A percentile compares a stretch with the other conserved stretches of the same genome.
These are phyloP conservation scores for Lasioglossum pauxillum DNA, from an alignment of 2,888 invertebrate genomes.

Conservation along the genomic window DNA sequence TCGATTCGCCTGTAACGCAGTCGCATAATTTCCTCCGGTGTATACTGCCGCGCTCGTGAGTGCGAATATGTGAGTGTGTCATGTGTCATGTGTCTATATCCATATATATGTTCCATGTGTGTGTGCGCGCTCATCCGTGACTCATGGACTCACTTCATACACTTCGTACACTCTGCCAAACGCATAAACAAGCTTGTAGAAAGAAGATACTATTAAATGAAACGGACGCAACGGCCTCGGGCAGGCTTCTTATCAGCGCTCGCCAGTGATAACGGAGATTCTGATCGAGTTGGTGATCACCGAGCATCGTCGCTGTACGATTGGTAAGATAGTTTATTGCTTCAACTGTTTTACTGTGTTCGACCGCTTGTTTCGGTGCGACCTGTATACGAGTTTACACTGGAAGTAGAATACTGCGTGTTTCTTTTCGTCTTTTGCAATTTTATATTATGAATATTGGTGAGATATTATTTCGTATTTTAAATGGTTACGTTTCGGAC, in stretches of 20 bases:
- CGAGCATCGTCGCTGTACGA: background rate
- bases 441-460: too few species aligned
- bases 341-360: background rate
- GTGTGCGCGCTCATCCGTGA: constrained; percentile 1
- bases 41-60: constrained; percentile 23
- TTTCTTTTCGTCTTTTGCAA: too few species aligned
- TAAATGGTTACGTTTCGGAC: background rate
- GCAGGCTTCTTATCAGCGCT: background rate
- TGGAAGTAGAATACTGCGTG: too few species aligned
- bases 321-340: background rate
- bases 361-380: background rate
- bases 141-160: background rate
- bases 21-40: constrained; percentile 56
- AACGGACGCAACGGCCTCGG: background rate
- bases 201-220: constrained; percentile 37
- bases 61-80: background rate
- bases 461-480: background rate
- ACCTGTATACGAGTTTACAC: background rate
- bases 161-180: background rate
- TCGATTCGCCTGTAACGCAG: constrained; percentile 65
- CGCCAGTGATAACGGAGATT: background rate
- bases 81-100: background rate
- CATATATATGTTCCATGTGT: background rate
- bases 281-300: background rate
- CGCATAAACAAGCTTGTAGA: constrained; percentile 39